Conservation (phyloP, 2,113 vertebrate species). For the Sminthopsis crassicaudata region DNA sequence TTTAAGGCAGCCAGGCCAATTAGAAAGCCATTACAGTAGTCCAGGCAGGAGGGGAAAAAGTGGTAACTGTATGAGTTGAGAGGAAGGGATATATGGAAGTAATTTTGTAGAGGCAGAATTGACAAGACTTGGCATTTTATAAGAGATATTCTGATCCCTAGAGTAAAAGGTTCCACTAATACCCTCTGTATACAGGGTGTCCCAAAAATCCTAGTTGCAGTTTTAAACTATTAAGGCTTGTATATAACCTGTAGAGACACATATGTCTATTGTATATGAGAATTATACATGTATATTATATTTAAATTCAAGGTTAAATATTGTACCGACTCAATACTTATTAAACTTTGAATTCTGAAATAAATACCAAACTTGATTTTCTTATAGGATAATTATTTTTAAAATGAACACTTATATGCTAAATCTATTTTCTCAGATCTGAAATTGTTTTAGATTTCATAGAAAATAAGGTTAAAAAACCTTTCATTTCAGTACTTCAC, state of each 20-base stretch:
- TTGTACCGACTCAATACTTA: neutral
- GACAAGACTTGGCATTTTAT: neutral
- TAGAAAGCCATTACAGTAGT: neutral
- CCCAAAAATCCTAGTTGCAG: neutral
- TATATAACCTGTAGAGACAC: neutral
- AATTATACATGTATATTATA: neutral
- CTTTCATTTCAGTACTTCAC: conserved; percentile 7
- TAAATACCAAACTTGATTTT: neutral
- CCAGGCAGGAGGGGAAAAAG: neutral
- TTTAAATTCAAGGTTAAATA: neutral
- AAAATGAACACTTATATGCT: neutral
- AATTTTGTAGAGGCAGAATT: neutral
- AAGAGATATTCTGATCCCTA: neutral
- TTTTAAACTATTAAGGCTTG: neutral
- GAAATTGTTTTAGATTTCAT: neutral
- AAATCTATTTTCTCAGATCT: neutral
- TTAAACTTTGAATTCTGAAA: conserved; percentile 1
- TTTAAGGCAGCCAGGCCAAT: neutral
- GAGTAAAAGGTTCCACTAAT: neutral
- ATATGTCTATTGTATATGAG: neutral
- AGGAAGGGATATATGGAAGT: neutral
- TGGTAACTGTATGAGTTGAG: neutral
- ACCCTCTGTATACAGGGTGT: neutral
- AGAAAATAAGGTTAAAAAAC: conserved; percentile 43
- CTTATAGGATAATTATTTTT: neutral